A percentile compares a stretch with the other conserved stretches of the same genome.
Conservation (phyloP, 2,888 invertebrate genomes). For the Pandemis cinnamomeana region DNA sequence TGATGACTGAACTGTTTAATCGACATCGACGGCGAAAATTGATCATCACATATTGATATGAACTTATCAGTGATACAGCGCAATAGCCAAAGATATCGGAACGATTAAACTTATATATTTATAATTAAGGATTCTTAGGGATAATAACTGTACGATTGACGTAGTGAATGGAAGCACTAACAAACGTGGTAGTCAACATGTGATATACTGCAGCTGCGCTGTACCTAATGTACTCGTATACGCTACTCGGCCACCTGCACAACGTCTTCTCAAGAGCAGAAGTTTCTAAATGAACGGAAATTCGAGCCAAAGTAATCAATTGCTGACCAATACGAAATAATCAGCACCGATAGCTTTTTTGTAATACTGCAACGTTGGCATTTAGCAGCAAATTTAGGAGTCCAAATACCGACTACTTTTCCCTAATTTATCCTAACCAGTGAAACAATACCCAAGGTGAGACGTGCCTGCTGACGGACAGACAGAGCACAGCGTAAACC, state of each 20-base stretch:
- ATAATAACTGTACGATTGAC: neutral
- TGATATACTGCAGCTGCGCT: neutral
- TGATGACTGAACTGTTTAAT: slow-evolving; percentile 11
- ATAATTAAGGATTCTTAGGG: neutral
- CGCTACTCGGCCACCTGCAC: neutral
- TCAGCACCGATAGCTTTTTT: neutral
- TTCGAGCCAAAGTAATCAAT: neutral
- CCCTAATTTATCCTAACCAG: too few species aligned
- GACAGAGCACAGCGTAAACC: too few species aligned
- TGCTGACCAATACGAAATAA: neutral
- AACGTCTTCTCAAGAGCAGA: neutral
- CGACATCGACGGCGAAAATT: slow-evolving; percentile 23
- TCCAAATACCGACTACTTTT: too few species aligned
- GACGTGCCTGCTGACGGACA: too few species aligned
- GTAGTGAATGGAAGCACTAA: slow-evolving; percentile 1
- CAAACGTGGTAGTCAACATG: neutral
- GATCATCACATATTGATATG: slow-evolving; percentile 8
- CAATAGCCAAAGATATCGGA: slow-evolving; percentile 20
- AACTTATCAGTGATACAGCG: slow-evolving; percentile 30
- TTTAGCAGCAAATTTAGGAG: too few species aligned
- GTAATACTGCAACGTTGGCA: neutral
- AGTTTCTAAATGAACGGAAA: neutral
- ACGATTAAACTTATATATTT: slow-evolving; percentile 52
- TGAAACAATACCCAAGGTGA: too few species aligned
- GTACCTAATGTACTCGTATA: neutral